Percentiles rank a stretch among this genome's conserved stretches.
These are phyloP conservation scores for Bergia puertoricense DNA, from an alignment of 92 coral and sea anemone genomes.

Conservation along the genomic window DNA sequence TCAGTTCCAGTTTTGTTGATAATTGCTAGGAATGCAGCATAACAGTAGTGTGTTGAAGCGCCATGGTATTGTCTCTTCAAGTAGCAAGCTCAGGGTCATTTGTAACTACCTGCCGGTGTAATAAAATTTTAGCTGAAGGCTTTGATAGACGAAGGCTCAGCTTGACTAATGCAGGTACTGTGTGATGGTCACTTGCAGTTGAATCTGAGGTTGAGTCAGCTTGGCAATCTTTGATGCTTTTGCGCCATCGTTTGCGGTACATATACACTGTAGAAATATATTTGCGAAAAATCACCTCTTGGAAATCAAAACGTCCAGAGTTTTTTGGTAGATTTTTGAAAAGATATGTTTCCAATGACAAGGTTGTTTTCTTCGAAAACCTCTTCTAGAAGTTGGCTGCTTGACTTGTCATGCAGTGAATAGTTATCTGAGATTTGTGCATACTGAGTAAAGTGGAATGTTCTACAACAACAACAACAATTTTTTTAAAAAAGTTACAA, in stretches of 20 bases:
- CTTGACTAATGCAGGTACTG: constrained; percentile 38
- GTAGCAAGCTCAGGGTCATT: constrained; percentile 20
- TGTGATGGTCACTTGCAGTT: constrained; percentile 46
- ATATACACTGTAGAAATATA: constrained; percentile 23
- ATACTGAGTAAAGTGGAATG: too few relatives aligned
- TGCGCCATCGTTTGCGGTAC: constrained; percentile 54
- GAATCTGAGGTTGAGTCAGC: constrained; percentile 35
- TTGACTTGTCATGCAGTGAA: neutral
- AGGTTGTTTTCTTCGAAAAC: constrained; percentile 31
- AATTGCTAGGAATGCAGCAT: neutral
- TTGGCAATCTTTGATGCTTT: constrained; percentile 50
- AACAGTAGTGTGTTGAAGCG: constrained; percentile 17
- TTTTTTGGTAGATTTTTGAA: constrained; percentile 15
- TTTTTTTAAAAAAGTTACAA: too few relatives aligned
- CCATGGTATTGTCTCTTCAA: neutral
- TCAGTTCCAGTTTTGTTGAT: neutral
- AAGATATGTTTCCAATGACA: constrained; percentile 19
- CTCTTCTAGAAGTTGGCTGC: neutral
- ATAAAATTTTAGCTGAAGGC: neutral
- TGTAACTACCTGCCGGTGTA: constrained; percentile 20
- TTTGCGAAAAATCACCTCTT: constrained; percentile 4
- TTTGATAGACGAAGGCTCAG: constrained; percentile 45
- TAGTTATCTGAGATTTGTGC: neutral
- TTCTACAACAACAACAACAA: too few relatives aligned
- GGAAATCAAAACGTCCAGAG: constrained; percentile 33